Evolutionary conservation across 1,140 invertebrate genomes (phyloP).

Genomic region (Lethrus apterus): DNA sequence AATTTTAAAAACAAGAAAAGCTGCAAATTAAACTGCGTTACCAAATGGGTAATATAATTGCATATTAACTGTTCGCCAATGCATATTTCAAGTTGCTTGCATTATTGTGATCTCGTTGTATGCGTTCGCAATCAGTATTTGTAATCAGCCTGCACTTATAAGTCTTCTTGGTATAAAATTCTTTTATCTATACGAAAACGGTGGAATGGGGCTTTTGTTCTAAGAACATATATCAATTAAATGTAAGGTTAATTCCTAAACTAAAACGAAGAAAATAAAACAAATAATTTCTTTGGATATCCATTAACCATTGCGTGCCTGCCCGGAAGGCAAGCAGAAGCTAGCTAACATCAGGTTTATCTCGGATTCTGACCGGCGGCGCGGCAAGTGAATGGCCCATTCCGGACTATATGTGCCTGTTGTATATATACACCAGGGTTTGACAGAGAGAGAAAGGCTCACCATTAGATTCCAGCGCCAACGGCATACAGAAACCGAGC

Average conservation of each 20-base stretch:
- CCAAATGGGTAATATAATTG: no score
- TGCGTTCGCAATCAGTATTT: no score
- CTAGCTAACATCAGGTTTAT: conserved; percentile 24
- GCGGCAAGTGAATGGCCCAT: conserved; percentile 21
- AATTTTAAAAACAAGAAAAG: no score
- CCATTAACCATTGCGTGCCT: conserved; percentile 23
- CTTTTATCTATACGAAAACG: no score
- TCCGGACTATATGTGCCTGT: conserved; percentile 19
- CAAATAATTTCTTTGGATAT: conserved; percentile 22
- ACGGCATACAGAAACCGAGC: conserved; percentile 68
- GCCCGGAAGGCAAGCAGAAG: conserved; percentile 13
- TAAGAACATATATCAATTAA: conserved; percentile 8
- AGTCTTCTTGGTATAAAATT: no score
- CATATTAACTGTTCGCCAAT: no score
- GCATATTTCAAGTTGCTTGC: no score
- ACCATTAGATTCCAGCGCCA: conserved; percentile 80
- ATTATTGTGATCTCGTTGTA: no score
- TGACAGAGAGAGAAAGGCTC: conserved; percentile 27
- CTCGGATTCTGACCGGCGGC: conserved; percentile 23
- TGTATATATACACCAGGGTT: conserved; percentile 16
- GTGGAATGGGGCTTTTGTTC: no score
- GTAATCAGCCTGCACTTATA: no score
- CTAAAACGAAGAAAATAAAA: conserved; percentile 15
- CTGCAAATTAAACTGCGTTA: no score
- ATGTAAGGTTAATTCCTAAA: conserved; percentile 6